Evolutionary conservation across 92 coral and sea anemone species (phyloP), one percentile per base, ranked within the genome.

Genomic region (Parazoanthus swiftii): DNA sequence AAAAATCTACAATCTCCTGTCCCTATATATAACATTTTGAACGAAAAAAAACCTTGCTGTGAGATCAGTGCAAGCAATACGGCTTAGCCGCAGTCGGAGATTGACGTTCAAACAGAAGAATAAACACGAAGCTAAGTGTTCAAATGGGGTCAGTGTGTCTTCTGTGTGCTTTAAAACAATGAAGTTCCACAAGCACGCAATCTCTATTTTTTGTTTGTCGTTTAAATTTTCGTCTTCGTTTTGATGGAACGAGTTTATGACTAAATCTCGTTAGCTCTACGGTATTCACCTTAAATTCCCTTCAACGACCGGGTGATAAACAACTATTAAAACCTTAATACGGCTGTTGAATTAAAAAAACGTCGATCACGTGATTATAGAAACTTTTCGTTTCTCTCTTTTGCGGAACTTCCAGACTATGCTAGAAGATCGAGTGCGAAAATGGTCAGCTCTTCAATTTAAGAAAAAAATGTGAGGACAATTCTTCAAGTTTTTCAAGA

Each of bases 61-160:
- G 44, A 23, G 18, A 54, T 54, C 20, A 54, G 26, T 25, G 63
- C 6, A 42, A 80, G 9, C 70, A 36, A n/a, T 23, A 43, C 65
- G 43, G 85, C 70, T 79, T 18, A 36, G 10, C 16, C 85, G 50
- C 85, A 25, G 72, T 80, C 72, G 72, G 85, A 58, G 72, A 56
- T 68, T 54, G 71, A 80, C 71, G 15, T 56, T 80, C 5, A 56
- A 80, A 80, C 29, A 20, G 18, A 80, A 80, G 14, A 54, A 80
- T 59, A 56, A 80, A 80, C 85, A 80, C 73, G 58, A 20, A 4
- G 72, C 46, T 58, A 18, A 80, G 85, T 26, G 73, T 15, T 68
- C 85, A 54, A 80, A 80, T 80, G 85, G 46, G 59, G 73, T 42
- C 68, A 56, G 43, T 29, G 13, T 58, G 46, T 15, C 29, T 58